Percentiles rank a stretch among this genome's conserved stretches.
Evolutionary conservation across 2,888 invertebrate species (phyloP).

Genomic region (Apodemia zela): DNA sequence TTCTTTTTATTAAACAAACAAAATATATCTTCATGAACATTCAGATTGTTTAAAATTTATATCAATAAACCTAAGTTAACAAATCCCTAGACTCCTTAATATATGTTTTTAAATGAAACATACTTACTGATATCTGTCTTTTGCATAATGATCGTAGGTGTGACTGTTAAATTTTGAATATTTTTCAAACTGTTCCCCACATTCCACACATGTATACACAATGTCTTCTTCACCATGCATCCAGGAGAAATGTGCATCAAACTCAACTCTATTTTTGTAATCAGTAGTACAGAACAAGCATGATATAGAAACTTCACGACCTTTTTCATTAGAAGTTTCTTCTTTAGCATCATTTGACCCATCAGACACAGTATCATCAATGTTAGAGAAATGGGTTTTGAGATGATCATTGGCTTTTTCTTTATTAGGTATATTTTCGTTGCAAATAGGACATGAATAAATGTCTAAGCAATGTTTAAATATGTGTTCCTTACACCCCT

Average conservation of each 20-base stretch:
- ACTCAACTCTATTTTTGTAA: slow-evolving; percentile 70
- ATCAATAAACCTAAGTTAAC: no score
- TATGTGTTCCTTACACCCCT: slow-evolving; percentile 56
- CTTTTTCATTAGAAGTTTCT: slow-evolving; percentile 61
- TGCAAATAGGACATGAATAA: slow-evolving; percentile 64
- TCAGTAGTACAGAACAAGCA: slow-evolving; percentile 76
- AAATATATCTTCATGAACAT: no score
- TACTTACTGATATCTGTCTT: slow-evolving; percentile 61
- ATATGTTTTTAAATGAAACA: background rate
- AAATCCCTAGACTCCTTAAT: background rate
- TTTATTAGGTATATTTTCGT: slow-evolving; percentile 45
- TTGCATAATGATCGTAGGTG: slow-evolving; percentile 74
- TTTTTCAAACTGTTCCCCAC: slow-evolving; percentile 75
- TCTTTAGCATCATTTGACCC: slow-evolving; percentile 47
- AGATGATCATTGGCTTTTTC: slow-evolving; percentile 50
- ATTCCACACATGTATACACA: slow-evolving; percentile 79
- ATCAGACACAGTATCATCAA: slow-evolving; percentile 33
- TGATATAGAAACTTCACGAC: slow-evolving; percentile 61
- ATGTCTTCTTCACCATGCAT: slow-evolving; percentile 58
- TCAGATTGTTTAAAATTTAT: no score
- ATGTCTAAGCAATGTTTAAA: slow-evolving; percentile 51
- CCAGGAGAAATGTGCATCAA: slow-evolving; percentile 73
- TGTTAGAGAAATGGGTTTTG: slow-evolving; percentile 51
- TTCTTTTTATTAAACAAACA: no score
- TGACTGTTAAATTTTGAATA: slow-evolving; percentile 77